Evolutionary conservation across 2,888 invertebrate genomes (phyloP), one percentile per base, ranked within the genome.

Genomic region (Dryococelus australis): DNA sequence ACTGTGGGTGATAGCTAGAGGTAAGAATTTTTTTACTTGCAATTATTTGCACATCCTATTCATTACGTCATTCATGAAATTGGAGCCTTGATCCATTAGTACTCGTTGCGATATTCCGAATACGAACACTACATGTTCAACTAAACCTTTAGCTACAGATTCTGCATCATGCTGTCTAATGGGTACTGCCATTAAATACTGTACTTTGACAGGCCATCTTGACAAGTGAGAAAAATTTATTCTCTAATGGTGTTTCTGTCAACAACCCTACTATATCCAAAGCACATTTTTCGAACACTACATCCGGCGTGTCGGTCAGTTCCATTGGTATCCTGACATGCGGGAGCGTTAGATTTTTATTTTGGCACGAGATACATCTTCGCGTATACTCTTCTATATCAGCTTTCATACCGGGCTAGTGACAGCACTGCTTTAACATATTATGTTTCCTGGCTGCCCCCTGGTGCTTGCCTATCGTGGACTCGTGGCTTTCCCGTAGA

Each of bases 371-470:
- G n/a, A n/a, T n/a, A n/a, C n/a, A n/a, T n/a, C n/a, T n/a, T n/a
- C n/a, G n/a, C n/a, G n/a, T n/a, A n/a, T n/a, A n/a, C n/a, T n/a
- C n/a, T n/a, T n/a, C n/a, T n/a, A n/a, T 65, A 24, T 65, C 86
- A 16, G 24, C 43, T 10, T 43, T 86, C 86, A 86, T 86, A 20
- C 26, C 9, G 27, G 86, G 86, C 28, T 65, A 86, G 0, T 28
- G 65, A 35, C 16, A 26, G 20, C 65, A 53, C 16, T 26, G 6
- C 26, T 78, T 86, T 78, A 65, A 24, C 20, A 6, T 24, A 9
- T 26, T 13, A 0, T 27, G 24, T 35, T 28, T 65, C 20, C 78
- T 65, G 35, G 24, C 27, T 10, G 65, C 65, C 12, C 65, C 78
- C 4, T 53, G 65, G 35, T 86, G 65, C 6, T 65, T 65, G 3